Conservation (phyloP, 2,888 invertebrate genomes). For the Margaritifera margaritifera region DNA sequence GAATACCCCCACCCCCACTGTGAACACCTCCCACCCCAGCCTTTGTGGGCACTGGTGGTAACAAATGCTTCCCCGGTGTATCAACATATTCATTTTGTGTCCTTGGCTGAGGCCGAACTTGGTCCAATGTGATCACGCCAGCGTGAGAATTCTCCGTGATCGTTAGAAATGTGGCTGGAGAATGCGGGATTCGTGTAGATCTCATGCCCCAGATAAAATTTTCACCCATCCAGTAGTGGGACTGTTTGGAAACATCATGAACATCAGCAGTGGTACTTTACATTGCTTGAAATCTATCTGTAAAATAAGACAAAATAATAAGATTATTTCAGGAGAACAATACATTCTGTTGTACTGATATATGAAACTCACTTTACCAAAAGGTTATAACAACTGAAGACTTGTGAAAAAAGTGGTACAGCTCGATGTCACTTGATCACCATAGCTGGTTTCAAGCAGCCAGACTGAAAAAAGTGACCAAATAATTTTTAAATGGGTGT, state of each 20-base stretch:
- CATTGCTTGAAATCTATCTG: no score
- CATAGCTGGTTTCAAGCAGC: no score
- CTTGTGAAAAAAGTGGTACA: neutral
- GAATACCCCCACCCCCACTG: constrained; percentile 15
- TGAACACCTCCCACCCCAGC: constrained; percentile 10
- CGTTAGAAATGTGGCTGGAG: constrained; percentile 46
- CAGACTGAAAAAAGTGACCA: no score
- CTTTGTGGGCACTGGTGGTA: constrained; percentile 25
- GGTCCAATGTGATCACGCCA: constrained; percentile 58
- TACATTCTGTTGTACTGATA: constrained; percentile 2
- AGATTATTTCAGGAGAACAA: constrained; percentile 1
- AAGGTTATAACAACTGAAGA: neutral
- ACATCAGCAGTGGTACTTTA: no score
- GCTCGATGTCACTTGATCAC: no score
- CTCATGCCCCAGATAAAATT: constrained; percentile 35
- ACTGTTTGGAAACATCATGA: no score
- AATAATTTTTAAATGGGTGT: no score
- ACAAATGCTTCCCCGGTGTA: constrained; percentile 69
- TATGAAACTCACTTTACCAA: neutral
- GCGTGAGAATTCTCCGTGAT: constrained; percentile 46
- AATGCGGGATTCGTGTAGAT: constrained; percentile 23
- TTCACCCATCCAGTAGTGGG: no score
- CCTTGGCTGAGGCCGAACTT: constrained; percentile 86
- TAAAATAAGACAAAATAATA: no score
- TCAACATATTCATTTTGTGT: constrained; percentile 95